Conservation (phyloP, 2,888 invertebrate species). For the Clostera curtula region DNA sequence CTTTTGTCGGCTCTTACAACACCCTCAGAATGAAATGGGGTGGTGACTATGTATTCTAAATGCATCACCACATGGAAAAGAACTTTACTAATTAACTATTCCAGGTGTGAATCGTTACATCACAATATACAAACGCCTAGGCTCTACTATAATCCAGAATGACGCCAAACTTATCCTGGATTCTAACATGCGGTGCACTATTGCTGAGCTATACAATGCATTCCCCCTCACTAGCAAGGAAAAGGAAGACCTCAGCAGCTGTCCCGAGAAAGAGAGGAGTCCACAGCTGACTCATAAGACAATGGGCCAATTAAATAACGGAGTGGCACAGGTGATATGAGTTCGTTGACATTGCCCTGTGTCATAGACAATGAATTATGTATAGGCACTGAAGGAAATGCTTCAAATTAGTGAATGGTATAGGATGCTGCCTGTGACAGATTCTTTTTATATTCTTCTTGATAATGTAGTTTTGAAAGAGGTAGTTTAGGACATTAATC, state of each 20-base stretch:
- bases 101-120: constrained; percentile 79
- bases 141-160: constrained; percentile 79
- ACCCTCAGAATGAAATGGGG: no score
- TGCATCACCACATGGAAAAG: no score
- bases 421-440: no score
- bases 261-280: constrained; percentile 78
- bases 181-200: constrained; percentile 77
- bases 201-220: constrained; percentile 76
- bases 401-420: no score
- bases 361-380: no score
- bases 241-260: constrained; percentile 80
- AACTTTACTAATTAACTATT: constrained; percentile 5
- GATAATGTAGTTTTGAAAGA: no score
- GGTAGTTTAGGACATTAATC: no score
- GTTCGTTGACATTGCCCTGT: no score
- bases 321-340: constrained; percentile 74
- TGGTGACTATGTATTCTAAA: no score
- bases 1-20: no score
- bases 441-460: no score
- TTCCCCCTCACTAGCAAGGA: constrained; percentile 81
- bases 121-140: constrained; percentile 81
- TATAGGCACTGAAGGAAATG: no score
- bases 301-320: constrained; percentile 79
- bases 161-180: constrained; percentile 79
- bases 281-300: constrained; percentile 73